phyloP scores from a whole-genome alignment of 2,113 vertebrate species.

The Garra rufa region DNA sequence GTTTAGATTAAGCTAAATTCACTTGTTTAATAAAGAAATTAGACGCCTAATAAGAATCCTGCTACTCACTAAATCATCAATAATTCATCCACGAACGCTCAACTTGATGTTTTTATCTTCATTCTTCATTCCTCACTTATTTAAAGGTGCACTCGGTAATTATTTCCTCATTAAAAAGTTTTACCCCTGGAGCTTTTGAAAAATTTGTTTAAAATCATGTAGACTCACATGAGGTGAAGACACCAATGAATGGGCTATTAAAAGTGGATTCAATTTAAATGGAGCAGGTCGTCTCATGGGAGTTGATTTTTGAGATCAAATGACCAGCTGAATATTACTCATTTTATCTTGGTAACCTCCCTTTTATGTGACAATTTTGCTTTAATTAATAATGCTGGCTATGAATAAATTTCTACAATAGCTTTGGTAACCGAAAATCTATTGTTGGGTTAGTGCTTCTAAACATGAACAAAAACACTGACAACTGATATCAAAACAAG shows the following conservation, averaged over 20 bases:
- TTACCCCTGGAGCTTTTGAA: background rate
- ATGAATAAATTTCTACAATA: background rate
- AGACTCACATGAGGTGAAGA: background rate
- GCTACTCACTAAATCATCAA: background rate
- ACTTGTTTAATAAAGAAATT: background rate
- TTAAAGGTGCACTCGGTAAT: constrained; percentile 17
- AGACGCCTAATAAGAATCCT: background rate
- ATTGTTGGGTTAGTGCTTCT: background rate
- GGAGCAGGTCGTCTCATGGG: background rate
- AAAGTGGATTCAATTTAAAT: background rate
- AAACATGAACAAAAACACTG: background rate
- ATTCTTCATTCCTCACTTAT: constrained; percentile 5
- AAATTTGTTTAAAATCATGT: background rate
- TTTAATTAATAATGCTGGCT: constrained; percentile 4
- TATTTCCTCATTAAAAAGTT: constrained; percentile 14
- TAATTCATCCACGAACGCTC: background rate
- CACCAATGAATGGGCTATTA: background rate
- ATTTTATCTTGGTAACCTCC: background rate
- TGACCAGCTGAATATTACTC: background rate
- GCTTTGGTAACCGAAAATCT: background rate
- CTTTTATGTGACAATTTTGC: background rate
- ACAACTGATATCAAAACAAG: too few species aligned
- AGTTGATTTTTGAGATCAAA: constrained; percentile 2
- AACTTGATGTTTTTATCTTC: background rate
- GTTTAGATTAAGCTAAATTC: background rate